Evolutionary conservation across 2,113 vertebrate genomes (phyloP).

Genomic region (Mohoua ochrocephala): DNA sequence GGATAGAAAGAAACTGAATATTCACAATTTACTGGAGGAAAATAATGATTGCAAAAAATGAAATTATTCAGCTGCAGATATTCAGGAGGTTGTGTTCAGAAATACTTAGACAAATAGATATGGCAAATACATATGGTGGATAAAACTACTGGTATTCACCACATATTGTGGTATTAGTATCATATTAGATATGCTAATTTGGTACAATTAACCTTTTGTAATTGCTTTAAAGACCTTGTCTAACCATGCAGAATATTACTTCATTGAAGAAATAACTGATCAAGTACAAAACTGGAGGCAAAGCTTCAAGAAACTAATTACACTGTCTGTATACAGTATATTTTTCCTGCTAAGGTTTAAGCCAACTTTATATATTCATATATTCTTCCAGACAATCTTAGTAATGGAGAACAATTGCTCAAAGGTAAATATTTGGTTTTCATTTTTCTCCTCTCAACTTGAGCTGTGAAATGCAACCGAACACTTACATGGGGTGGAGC

Average conservation of each 20-base stretch:
- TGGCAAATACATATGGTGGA: background rate
- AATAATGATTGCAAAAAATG: background rate
- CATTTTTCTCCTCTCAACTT: background rate
- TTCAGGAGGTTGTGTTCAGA: background rate
- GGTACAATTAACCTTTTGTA: conserved; percentile 56
- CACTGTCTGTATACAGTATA: background rate
- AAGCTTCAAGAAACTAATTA: conserved; percentile 17
- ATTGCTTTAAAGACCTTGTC: conserved; percentile 65
- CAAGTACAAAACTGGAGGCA: background rate
- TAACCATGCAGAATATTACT: background rate
- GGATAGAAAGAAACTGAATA: background rate
- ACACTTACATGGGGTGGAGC: background rate
- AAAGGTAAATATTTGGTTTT: conserved; percentile 18
- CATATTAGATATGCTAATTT: conserved; percentile 49
- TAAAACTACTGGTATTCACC: background rate
- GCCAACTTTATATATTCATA: background rate
- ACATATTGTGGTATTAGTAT: background rate
- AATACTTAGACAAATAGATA: background rate
- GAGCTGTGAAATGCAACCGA: background rate
- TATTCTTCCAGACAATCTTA: background rate
- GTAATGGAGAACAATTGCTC: background rate
- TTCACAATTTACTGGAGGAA: background rate
- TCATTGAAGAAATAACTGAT: conserved; percentile 18
- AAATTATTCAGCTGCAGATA: background rate
- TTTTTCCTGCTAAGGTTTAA: background rate